Conservation (phyloP, 2,113 vertebrate genomes). For the Scomber japonicus region DNA sequence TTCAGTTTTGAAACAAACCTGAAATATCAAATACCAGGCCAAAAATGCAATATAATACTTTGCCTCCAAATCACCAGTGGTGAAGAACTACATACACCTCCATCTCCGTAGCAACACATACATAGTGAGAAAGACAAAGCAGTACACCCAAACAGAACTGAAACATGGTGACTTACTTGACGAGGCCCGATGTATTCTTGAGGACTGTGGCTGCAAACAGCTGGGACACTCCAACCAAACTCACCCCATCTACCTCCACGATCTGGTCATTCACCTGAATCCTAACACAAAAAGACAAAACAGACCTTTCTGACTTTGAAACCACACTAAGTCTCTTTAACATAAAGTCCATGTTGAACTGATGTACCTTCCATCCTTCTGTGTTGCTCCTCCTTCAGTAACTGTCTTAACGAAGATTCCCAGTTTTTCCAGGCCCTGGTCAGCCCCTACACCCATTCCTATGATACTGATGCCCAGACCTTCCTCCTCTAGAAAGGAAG, state of each 20-base stretch:
- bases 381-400: constrained; percentile 90
- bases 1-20: too few relatives aligned
- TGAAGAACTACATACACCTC: neutral
- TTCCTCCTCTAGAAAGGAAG: constrained; percentile 83
- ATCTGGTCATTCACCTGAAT: constrained; percentile 95
- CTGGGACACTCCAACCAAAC: constrained; percentile 93
- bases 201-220: constrained; percentile 92
- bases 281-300: constrained; percentile 75
- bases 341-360: neutral
- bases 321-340: neutral
- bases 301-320: neutral
- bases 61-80: neutral
- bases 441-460: constrained; percentile 94
- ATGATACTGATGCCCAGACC: constrained; percentile 94
- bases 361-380: constrained; percentile 88
- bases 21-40: too few relatives aligned
- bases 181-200: constrained; percentile 92
- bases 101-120: neutral
- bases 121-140: neutral
- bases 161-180: constrained; percentile 83
- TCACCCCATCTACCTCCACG: constrained; percentile 91
- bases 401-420: constrained; percentile 95
- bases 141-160: neutral
- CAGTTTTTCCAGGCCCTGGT: constrained; percentile 93
- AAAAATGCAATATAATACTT: neutral